Conservation (phyloP, 2,888 invertebrate genomes). For the Drosophila lacicola region DNA sequence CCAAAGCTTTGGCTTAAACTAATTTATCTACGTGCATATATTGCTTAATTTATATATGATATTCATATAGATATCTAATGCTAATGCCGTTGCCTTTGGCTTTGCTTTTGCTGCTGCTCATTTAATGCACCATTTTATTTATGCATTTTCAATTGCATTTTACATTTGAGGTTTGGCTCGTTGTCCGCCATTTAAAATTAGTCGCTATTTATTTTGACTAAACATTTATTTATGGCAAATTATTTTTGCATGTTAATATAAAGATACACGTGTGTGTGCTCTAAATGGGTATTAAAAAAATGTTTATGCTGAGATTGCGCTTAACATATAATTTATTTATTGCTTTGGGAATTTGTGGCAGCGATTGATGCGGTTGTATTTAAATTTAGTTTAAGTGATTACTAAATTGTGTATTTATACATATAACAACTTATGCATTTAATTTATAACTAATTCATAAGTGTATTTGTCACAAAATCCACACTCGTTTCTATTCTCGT, state of each 20-base stretch:
- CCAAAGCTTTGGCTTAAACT: constrained; percentile 48
- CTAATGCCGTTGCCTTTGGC: constrained; percentile 13
- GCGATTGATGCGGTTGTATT: constrained; percentile 19
- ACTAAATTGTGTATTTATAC: background rate
- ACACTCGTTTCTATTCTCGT: background rate
- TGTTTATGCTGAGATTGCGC: constrained; percentile 29
- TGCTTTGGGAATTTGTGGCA: constrained; percentile 26
- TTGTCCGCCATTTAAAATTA: constrained; percentile 49
- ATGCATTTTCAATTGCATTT: constrained; percentile 60
- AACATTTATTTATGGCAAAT: constrained; percentile 56
- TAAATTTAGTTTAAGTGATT: constrained; percentile 19
- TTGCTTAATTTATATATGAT: constrained; percentile 17
- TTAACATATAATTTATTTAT: constrained; percentile 21
- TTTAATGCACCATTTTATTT: constrained; percentile 54
- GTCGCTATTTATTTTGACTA: constrained; percentile 42
- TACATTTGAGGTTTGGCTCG: constrained; percentile 39
- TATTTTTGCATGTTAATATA: constrained; percentile 26
- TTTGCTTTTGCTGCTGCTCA: constrained; percentile 11
- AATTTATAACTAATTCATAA: background rate
- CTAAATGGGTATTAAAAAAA: background rate
- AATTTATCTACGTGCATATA: constrained; percentile 41
- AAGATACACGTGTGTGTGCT: background rate
- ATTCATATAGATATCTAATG: background rate
- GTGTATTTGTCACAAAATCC: background rate
- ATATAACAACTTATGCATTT: background rate